Evolutionary conservation across 2,797 vertebrate genomes (phyloP).

Genomic region (Esox lucius): DNA sequence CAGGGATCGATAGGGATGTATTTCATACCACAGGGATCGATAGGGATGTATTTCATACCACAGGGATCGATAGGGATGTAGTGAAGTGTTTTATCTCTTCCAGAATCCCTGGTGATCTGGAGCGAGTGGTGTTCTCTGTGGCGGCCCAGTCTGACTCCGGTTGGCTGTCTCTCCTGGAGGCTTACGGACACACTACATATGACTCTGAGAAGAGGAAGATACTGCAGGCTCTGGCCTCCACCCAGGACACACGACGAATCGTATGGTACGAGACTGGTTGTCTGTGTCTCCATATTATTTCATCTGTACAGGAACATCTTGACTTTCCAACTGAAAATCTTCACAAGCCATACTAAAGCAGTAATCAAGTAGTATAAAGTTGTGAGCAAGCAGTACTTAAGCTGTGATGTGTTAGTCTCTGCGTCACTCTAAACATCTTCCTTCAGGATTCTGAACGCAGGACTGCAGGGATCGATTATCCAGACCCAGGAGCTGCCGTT

Average conservation of each 20-base stretch:
- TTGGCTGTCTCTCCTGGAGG: constrained; percentile 75
- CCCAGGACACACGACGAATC: constrained; percentile 75
- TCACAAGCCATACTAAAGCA: not conserved
- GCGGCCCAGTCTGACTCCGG: constrained; percentile 78
- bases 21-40: too few relatives aligned
- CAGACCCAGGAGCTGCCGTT: constrained; percentile 85
- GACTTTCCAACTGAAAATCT: not conserved
- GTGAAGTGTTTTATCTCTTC: constrained; percentile 24
- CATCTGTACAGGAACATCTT: not conserved
- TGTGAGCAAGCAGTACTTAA: too few relatives aligned
- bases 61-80: not conserved
- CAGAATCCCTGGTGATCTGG: constrained; percentile 87
- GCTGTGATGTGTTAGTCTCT: not conserved
- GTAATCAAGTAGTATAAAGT: not conserved
- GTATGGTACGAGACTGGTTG: constrained; percentile 74
- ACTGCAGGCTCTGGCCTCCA: constrained; percentile 84
- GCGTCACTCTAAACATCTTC: not conserved
- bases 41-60: too few relatives aligned
- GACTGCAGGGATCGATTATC: constrained; percentile 78
- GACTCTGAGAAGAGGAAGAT: constrained; percentile 89
- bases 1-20: too few relatives aligned
- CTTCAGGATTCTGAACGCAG: constrained; percentile 82
- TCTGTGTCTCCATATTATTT: not conserved
- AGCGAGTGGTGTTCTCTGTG: constrained; percentile 81
- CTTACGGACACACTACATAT: constrained; percentile 68